Evolutionary conservation across 2,888 invertebrate genomes (phyloP).

Genomic region (Lypha dubia): DNA sequence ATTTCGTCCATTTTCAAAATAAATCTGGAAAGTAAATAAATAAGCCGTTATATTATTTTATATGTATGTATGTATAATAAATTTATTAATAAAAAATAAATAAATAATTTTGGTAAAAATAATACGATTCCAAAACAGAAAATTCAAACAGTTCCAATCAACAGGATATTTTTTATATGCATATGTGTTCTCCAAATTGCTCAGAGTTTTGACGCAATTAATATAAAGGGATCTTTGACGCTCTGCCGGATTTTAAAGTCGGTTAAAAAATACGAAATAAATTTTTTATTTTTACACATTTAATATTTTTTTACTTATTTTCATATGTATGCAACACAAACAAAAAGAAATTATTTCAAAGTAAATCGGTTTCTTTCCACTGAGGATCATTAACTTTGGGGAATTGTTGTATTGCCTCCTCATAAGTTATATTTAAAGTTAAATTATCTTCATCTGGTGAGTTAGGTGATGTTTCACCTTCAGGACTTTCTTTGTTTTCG

Average conservation of each 20-base stretch:
- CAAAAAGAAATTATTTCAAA: conserved; percentile 15
- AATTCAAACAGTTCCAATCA: too few relatives aligned
- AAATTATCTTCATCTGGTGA: conserved; percentile 64
- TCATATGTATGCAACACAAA: too few relatives aligned
- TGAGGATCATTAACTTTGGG: conserved; percentile 68
- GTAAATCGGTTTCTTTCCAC: conserved; percentile 62
- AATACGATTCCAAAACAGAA: too few relatives aligned
- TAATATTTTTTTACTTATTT: neutral
- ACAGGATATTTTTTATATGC: too few relatives aligned
- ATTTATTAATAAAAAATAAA: neutral
- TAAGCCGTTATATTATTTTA: neutral
- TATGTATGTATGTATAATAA: neutral
- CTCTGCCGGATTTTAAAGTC: too few relatives aligned
- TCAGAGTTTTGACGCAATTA: too few relatives aligned
- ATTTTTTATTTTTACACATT: too few relatives aligned
- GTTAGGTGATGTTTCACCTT: conserved; percentile 25
- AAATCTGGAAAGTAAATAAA: conserved; percentile 12
- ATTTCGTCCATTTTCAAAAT: conserved; percentile 78
- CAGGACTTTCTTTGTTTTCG: conserved; percentile 29
- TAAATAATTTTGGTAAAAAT: too few relatives aligned
- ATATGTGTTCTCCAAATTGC: too few relatives aligned
- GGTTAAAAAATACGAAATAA: too few relatives aligned
- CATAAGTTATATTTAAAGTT: conserved; percentile 78
- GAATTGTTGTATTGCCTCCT: conserved; percentile 80
- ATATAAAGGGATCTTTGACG: too few relatives aligned